phyloP scores from a whole-genome alignment of 2,113 vertebrate species.

The Baryphthengus martii region DNA sequence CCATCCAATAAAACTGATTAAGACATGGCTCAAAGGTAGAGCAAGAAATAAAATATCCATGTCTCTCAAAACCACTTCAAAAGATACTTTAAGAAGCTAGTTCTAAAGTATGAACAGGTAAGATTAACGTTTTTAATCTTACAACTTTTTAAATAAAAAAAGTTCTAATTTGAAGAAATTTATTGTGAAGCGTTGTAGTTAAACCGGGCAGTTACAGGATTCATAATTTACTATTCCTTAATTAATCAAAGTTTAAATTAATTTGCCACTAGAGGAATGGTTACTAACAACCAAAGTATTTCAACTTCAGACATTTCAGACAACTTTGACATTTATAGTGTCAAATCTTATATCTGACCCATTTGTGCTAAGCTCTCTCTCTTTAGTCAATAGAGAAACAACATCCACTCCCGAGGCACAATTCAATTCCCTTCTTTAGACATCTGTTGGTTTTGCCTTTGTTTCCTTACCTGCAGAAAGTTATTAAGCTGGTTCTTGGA shows the following conservation, averaged over 20 bases:
- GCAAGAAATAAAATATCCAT: not conserved
- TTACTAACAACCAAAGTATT: not conserved
- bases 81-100: not conserved
- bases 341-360: not conserved
- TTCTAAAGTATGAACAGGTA: not conserved
- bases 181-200: not conserved
- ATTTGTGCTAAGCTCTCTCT: not conserved
- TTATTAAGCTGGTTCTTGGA: slow-evolving; percentile 96
- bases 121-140: not conserved
- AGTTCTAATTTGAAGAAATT: not conserved
- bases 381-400: not conserved
- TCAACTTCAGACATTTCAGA: not conserved
- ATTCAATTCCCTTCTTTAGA: not conserved
- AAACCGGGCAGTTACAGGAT: not conserved
- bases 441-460: not conserved
- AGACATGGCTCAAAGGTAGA: not conserved
- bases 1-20: not conserved
- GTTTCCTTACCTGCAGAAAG: slow-evolving; percentile 89
- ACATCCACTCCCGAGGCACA: not conserved
- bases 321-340: not conserved
- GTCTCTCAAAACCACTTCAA: not conserved
- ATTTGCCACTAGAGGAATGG: not conserved
- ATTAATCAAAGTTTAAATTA: not conserved
- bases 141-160: not conserved
- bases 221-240: not conserved